Conservation (phyloP, 2,113 vertebrate species). For the Phaetusa simplex region DNA sequence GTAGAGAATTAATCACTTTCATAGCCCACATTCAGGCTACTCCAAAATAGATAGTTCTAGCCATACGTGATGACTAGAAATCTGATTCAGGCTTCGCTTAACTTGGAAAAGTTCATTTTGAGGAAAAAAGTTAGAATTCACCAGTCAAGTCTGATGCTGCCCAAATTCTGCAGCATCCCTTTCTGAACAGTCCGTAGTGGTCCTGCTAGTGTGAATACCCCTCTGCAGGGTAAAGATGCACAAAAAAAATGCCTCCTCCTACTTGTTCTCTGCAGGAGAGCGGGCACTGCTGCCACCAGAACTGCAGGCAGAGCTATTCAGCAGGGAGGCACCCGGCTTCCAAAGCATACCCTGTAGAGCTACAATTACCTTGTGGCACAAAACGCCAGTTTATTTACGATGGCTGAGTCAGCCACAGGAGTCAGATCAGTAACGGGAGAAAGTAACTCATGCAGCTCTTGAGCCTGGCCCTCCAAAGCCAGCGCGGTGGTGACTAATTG, state of each 20-base stretch:
- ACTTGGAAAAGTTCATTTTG: background rate
- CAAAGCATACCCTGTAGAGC: background rate
- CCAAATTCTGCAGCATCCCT: background rate
- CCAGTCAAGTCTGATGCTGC: background rate
- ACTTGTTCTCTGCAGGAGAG: background rate
- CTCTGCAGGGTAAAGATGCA: background rate
- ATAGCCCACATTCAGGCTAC: background rate
- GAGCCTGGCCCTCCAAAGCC: background rate
- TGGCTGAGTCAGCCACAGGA: background rate
- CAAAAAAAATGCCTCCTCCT: background rate
- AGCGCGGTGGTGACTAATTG: background rate
- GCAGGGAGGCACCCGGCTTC: background rate
- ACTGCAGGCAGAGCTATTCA: background rate
- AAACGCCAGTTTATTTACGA: background rate
- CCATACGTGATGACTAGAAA: background rate
- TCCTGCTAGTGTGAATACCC: background rate
- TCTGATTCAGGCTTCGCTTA: background rate
- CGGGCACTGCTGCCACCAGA: background rate
- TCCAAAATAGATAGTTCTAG: background rate
- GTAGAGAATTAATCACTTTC: background rate
- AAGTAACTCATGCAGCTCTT: background rate
- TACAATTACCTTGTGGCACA: background rate
- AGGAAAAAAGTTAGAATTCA: background rate
- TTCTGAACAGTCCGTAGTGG: background rate
- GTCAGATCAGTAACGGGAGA: background rate